Conservation (phyloP, 2,888 invertebrate species). For the Clunio marinus region DNA sequence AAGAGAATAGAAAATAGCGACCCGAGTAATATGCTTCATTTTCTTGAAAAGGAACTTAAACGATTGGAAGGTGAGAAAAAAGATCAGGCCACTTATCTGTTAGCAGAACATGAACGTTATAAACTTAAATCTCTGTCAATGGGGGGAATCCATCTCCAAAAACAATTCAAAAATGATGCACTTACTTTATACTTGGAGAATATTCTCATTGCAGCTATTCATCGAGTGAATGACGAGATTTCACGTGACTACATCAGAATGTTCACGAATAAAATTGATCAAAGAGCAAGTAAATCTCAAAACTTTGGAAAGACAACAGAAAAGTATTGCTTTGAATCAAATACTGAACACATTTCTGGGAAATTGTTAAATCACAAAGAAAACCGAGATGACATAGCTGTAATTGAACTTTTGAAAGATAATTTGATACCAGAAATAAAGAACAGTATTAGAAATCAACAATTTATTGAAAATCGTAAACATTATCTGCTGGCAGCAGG, state of each 20-base stretch:
- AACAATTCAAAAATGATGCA: constrained; percentile 60
- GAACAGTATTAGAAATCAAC: constrained; percentile 49
- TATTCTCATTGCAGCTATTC: constrained; percentile 59
- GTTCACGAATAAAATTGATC: constrained; percentile 57
- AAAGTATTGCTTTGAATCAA: constrained; percentile 42
- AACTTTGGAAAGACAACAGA: constrained; percentile 47
- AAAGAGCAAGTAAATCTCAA: constrained; percentile 50
- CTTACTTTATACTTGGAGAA: constrained; percentile 62
- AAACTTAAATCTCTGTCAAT: constrained; percentile 76
- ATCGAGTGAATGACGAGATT: constrained; percentile 56
- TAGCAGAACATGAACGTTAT: constrained; percentile 72
- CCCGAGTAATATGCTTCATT: constrained; percentile 67
- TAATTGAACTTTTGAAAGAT: constrained; percentile 49
- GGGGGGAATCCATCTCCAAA: constrained; percentile 71
- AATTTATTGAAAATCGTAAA: constrained; percentile 48
- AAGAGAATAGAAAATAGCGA: constrained; percentile 68
- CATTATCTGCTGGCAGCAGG: constrained; percentile 50
- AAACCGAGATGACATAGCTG: constrained; percentile 44
- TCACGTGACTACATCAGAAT: constrained; percentile 55
- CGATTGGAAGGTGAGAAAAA: constrained; percentile 72
- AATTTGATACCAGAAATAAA: constrained; percentile 51
- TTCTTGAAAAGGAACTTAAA: constrained; percentile 71
- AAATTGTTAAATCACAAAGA: constrained; percentile 15
- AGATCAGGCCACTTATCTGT: constrained; percentile 71
- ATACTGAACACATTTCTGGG: constrained; percentile 41